A percentile compares a stretch with the other conserved stretches of the same genome.
Evolutionary conservation across 2,113 vertebrate species (phyloP).

Genomic region (Ailuropoda melanoleuca): DNA sequence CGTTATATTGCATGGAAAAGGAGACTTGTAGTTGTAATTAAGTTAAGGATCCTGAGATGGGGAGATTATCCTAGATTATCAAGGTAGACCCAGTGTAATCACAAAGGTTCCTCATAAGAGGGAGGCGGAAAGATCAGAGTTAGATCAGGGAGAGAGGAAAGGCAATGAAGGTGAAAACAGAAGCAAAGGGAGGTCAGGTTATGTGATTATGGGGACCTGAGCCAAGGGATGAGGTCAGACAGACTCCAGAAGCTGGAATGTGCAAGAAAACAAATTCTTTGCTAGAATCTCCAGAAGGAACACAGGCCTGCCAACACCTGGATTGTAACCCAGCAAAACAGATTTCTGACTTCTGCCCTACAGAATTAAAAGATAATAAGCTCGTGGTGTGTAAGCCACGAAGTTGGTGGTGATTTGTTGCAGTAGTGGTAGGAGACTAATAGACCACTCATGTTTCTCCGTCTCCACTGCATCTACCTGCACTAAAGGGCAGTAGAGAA

Average conservation of each 20-base stretch:
- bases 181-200: background rate
- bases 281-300: background rate
- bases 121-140: background rate
- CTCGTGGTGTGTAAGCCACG: background rate
- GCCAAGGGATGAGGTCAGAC: background rate
- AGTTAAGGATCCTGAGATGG: background rate
- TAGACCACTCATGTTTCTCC: background rate
- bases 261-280: background rate
- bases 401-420: background rate
- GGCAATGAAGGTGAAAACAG: background rate
- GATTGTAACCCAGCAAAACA: background rate
- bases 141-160: background rate
- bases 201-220: background rate
- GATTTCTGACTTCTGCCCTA: background rate
- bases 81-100: background rate
- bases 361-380: background rate
- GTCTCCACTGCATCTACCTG: background rate
- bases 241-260: background rate
- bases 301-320: background rate
- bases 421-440: background rate
- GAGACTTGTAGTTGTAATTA: background rate
- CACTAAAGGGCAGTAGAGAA: background rate
- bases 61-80: background rate
- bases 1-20: background rate
- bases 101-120: background rate